Evolutionary conservation across 2,888 invertebrate genomes (phyloP).

Genomic region (Dicyrtomina minuta): DNA sequence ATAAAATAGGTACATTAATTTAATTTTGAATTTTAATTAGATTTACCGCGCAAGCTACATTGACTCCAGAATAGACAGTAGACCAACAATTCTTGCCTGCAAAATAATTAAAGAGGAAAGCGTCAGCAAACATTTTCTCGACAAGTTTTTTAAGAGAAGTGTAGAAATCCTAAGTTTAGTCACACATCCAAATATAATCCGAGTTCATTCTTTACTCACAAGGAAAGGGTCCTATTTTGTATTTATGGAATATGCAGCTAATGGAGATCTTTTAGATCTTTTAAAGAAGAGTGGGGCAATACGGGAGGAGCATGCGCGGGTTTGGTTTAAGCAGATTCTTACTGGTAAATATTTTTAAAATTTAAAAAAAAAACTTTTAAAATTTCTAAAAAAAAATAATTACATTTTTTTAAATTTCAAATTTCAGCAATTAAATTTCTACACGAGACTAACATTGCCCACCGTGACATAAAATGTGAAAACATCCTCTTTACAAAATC

Average conservation of each 20-base stretch:
- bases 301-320: constrained; percentile 67
- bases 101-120: constrained; percentile 71
- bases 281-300: constrained; percentile 68
- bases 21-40: too few species aligned
- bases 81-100: constrained; percentile 62
- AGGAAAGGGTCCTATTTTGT: constrained; percentile 71
- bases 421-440: constrained; percentile 3
- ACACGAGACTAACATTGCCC: constrained; percentile 64
- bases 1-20: too few species aligned
- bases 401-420: too few species aligned
- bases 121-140: constrained; percentile 74
- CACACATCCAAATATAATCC: constrained; percentile 76
- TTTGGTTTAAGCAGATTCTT: constrained; percentile 70
- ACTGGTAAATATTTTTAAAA: constrained; percentile 34
- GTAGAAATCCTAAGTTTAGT: constrained; percentile 72
- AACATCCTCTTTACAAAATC: constrained; percentile 72
- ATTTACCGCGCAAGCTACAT: too few species aligned
- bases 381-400: too few species aligned
- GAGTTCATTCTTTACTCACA: constrained; percentile 68
- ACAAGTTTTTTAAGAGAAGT: constrained; percentile 80
- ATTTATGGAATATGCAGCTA: constrained; percentile 75
- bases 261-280: constrained; percentile 76
- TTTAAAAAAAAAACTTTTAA: too few species aligned
- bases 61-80: too few species aligned
- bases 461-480: constrained; percentile 81